Conservation (phyloP, 2,113 vertebrate species). For the Cynocephalus volans region DNA sequence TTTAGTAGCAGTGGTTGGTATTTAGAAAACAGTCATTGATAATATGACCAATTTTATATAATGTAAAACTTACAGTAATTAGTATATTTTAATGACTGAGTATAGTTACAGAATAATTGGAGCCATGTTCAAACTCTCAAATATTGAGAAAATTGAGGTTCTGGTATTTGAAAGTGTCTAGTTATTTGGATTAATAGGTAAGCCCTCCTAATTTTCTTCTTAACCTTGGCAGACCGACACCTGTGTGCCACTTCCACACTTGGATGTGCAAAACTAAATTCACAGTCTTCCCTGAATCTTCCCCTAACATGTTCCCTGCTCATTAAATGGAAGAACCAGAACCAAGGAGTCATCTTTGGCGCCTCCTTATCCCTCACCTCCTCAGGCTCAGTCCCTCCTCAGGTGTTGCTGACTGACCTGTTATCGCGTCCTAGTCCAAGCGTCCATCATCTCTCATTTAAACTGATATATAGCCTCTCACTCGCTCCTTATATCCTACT, state of each 20-base stretch:
- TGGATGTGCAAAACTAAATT: neutral
- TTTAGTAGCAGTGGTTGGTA: slow-evolving; percentile 24
- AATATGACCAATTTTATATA: neutral
- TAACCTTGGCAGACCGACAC: neutral
- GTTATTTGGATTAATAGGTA: neutral
- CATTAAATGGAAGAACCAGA: neutral
- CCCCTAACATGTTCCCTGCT: neutral
- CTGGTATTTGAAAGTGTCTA: neutral
- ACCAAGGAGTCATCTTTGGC: neutral
- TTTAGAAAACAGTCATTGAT: slow-evolving; percentile 40
- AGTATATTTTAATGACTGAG: neutral
- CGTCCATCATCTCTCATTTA: neutral
- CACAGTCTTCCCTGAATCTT: neutral
- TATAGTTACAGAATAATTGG: slow-evolving; percentile 43
- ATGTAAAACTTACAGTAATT: neutral
- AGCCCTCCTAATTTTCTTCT: neutral
- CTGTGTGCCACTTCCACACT: neutral
- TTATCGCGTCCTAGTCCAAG: neutral
- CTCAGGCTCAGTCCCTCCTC: neutral
- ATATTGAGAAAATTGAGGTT: slow-evolving; percentile 39
- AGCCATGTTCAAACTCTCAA: neutral
- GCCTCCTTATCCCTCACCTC: no score
- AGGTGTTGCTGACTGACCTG: neutral
- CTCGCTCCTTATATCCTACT: neutral
- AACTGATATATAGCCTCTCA: neutral